Evolutionary conservation across 2,888 invertebrate genomes (phyloP).

Genomic region (Nipponacmea schrenckii): DNA sequence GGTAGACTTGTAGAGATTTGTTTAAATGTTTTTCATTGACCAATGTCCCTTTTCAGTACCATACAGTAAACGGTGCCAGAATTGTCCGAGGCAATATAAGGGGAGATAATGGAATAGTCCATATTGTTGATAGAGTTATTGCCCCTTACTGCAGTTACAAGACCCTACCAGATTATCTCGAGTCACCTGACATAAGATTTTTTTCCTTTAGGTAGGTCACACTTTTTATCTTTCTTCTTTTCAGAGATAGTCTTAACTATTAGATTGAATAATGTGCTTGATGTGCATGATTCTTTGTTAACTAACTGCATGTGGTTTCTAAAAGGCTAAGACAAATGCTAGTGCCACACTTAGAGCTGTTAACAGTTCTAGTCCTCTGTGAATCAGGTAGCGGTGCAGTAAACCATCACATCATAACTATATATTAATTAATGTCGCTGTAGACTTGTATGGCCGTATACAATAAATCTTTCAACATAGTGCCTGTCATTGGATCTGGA

Average conservation of each 20-base stretch:
- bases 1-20: no score
- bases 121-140: constrained; percentile 50
- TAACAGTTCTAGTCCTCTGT: not conserved
- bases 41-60: constrained; percentile 33
- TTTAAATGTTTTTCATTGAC: not conserved
- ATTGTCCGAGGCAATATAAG: constrained; percentile 40
- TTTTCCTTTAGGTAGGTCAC: constrained; percentile 45
- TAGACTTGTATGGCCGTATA: no score
- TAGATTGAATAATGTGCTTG: not conserved
- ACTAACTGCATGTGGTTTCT: not conserved
- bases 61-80: constrained; percentile 49
- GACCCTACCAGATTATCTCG: constrained; percentile 46
- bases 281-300: not conserved
- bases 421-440: no score
- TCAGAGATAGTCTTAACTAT: not conserved
- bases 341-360: not conserved
- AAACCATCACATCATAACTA: no score
- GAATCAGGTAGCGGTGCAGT: no score
- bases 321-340: no score
- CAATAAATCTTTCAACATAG: no score
- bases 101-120: constrained; percentile 49
- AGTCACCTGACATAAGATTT: constrained; percentile 39
- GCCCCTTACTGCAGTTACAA: constrained; percentile 43
- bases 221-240: not conserved
- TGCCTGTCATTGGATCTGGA: not conserved